A percentile compares a stretch with the other conserved stretches of the same genome.
Evolutionary conservation across 2,113 vertebrate species (phyloP).

Genomic region (Ctenomys sociabilis): DNA sequence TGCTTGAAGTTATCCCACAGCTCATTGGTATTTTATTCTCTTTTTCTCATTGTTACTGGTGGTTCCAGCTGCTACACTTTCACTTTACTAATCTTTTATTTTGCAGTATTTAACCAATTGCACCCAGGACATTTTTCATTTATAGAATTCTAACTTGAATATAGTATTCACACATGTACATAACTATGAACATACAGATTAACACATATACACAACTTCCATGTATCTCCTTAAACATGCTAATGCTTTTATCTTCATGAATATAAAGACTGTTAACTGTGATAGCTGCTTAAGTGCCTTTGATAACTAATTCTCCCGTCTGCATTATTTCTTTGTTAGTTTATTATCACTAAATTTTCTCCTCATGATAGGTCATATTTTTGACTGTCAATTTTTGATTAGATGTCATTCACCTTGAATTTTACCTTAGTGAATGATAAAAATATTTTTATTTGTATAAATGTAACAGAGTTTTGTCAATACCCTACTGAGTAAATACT

Average conservation of each 20-base stretch:
- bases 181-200: not conserved
- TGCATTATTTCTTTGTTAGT: not conserved
- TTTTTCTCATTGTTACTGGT: not conserved
- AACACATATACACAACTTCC: not conserved
- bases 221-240: not conserved
- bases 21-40: not conserved
- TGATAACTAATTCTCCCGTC: not conserved
- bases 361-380: not conserved
- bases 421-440: not conserved
- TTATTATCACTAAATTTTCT: not conserved
- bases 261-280: not conserved
- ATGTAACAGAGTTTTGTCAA: not conserved
- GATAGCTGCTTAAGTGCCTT: not conserved
- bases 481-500: not conserved
- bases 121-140: not conserved
- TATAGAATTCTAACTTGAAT: not conserved
- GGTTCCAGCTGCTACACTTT: not conserved
- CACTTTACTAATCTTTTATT: not conserved
- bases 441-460: constrained; percentile 43
- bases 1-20: not conserved
- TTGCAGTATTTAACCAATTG: not conserved
- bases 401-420: not conserved
- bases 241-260: not conserved
- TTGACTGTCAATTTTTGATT: not conserved
- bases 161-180: not conserved